Conservation (phyloP, 2,888 invertebrate genomes). For the Gnatocerus cornutus region DNA sequence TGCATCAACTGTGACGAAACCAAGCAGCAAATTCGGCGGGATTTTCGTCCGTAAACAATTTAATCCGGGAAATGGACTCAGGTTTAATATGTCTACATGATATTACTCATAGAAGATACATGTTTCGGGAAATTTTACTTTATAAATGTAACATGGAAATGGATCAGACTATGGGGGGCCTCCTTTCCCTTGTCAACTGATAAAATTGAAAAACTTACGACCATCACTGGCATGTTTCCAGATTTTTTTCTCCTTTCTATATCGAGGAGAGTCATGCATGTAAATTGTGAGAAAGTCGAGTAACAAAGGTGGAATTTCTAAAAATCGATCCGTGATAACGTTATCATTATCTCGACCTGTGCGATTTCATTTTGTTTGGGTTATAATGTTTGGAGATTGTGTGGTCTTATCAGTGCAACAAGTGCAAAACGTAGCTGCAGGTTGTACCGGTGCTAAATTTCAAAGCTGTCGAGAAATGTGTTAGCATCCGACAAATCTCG, state of each 20-base stretch:
- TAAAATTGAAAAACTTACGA: conserved; percentile 41
- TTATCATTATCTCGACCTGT: conserved; percentile 13
- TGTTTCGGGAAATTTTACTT: conserved; percentile 16
- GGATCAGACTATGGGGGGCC: conserved; percentile 29
- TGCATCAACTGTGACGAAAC: conserved; percentile 16
- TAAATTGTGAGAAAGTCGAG: no score
- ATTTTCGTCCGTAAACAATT: conserved; percentile 30
- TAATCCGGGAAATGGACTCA: conserved; percentile 27
- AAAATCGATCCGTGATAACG: conserved; percentile 7
- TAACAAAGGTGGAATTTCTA: neutral
- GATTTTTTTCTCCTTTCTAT: conserved; percentile 20
- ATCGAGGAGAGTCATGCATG: conserved; percentile 26
- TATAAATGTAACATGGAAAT: conserved; percentile 33
- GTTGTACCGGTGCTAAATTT: conserved; percentile 16
- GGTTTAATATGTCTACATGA: conserved; percentile 29
- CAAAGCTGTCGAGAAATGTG: conserved; percentile 39
- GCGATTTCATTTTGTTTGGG: conserved; percentile 24
- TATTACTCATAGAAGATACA: conserved; percentile 34
- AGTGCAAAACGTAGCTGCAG: conserved; percentile 39
- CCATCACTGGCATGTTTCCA: conserved; percentile 36
- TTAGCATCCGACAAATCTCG: conserved; percentile 31
- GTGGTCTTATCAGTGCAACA: conserved; percentile 41
- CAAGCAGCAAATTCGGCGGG: conserved; percentile 25
- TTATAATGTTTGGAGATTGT: conserved; percentile 1
- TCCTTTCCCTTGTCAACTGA: conserved; percentile 29